Evolutionary conservation across 2,113 vertebrate species (phyloP), one percentile per base, ranked within the genome.

Genomic region (Rhea pennata): DNA sequence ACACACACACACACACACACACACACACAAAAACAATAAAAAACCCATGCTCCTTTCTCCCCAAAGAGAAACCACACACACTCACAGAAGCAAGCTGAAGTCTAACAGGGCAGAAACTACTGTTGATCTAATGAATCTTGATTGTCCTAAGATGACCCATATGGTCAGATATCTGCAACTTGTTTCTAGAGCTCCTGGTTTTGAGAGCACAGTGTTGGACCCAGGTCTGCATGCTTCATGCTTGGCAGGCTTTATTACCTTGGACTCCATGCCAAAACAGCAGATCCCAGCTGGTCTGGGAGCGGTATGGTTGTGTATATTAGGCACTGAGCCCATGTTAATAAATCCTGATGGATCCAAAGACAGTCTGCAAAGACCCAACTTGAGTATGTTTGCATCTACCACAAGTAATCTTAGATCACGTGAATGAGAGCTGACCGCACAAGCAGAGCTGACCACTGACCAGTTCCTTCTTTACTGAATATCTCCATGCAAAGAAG

Each of bases 121-220:
- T 64, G 8, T 22, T 69, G 73, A 82, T 29, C 27, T 67, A 51
- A 26, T 1, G 7, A 88, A 39, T 15, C n/a, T 36, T 29, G n/a
- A 39, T 65, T 14, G 44, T 92, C 39, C 5, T 61, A 75, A 31
- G 56, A 8, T 46, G 31, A 90, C 61, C 19, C 10, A 4, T 42
- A 27, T 4, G 15, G 17, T 77, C 69, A 90, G 65, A 50, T 50
- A 80, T 1, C 20, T 0, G 0, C 40, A 70, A 27, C 0, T 0
- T 0, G 0, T 33, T 91, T 73, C 33, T 65, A 82, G 56, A 91
- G n/a, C 22, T 69, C 77, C 61, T 33, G 39, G 12, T 75, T 29
- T 5, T 4, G 14, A 76, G 58, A 76, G 51, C 51, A 76, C 22
- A 2, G 3, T 0, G 0, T 29, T 29, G 86, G 54, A 74, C 46